Conservation (phyloP, 2,797 vertebrate genomes). For the Dermochelys coriacea region DNA sequence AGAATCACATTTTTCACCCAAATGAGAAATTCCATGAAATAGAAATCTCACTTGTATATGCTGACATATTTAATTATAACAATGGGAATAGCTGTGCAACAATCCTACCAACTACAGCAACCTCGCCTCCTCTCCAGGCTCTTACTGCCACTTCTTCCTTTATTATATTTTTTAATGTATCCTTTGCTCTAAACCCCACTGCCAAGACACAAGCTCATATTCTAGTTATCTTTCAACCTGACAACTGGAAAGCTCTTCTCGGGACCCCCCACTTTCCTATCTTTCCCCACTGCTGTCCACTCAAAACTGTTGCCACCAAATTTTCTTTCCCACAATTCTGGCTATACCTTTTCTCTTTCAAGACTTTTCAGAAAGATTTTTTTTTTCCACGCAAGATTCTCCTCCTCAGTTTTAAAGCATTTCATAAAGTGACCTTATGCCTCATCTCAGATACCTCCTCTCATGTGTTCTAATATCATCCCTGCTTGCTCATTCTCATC, state of each 20-base stretch:
- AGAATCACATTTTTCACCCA: neutral
- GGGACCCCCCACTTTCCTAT: neutral
- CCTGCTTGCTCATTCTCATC: neutral
- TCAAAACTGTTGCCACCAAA: neutral
- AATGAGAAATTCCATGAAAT: neutral
- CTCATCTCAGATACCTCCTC: neutral
- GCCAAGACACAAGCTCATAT: neutral
- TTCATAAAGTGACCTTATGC: neutral
- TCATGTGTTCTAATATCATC: neutral
- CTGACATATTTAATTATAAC: conserved; percentile 30
- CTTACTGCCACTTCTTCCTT: conserved; percentile 1
- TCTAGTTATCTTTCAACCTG: neutral
- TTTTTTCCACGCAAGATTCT: neutral
- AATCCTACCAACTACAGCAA: conserved; percentile 25
- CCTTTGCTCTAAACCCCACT: conserved; percentile 5
- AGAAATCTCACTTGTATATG: neutral
- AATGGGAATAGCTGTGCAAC: conserved; percentile 15
- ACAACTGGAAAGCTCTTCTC: conserved; percentile 7
- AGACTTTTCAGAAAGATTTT: neutral
- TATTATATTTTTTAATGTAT: neutral
- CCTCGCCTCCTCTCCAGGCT: neutral
- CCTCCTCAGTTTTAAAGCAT: neutral
- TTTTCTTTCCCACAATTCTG: neutral
- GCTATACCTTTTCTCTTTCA: neutral
- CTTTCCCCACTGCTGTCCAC: neutral